phyloP scores from a whole-genome alignment of 2,113 vertebrate genomes.

The Psophia crepitans region DNA sequence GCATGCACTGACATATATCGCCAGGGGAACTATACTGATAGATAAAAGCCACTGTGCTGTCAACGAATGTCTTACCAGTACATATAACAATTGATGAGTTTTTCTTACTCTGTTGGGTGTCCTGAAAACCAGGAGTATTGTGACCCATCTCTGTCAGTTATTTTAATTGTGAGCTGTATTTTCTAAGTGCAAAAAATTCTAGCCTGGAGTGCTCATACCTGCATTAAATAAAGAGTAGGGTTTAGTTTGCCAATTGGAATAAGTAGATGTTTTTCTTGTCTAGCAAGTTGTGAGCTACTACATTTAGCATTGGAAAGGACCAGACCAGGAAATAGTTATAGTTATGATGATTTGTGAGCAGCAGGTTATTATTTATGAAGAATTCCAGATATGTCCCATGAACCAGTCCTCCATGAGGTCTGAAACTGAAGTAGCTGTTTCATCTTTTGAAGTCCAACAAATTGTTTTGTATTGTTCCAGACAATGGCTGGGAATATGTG shows the following conservation, averaged over 20 bases:
- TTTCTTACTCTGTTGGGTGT: conserved; percentile 22
- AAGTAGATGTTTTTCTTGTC: neutral
- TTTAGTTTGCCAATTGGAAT: neutral
- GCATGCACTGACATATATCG: neutral
- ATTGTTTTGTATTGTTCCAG: neutral
- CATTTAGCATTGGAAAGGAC: neutral
- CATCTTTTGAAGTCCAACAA: neutral
- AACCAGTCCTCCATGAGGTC: neutral
- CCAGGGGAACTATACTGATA: conserved; percentile 30
- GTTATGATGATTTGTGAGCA: neutral
- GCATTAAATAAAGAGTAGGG: neutral
- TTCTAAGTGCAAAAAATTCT: neutral
- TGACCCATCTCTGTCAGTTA: neutral
- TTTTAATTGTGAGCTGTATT: conserved; percentile 16
- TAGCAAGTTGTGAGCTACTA: neutral
- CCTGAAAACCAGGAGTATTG: conserved; percentile 8
- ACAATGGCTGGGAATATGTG: neutral
- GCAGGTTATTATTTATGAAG: neutral
- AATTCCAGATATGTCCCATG: neutral
- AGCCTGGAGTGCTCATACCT: neutral
- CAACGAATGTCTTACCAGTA: conserved; percentile 26
- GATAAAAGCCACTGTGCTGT: conserved; percentile 35
- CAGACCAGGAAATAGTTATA: neutral
- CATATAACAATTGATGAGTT: conserved; percentile 43
- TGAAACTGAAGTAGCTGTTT: neutral